Conservation (phyloP, 64 coral and sea anemone species). For the Montipora foliosa region DNA sequence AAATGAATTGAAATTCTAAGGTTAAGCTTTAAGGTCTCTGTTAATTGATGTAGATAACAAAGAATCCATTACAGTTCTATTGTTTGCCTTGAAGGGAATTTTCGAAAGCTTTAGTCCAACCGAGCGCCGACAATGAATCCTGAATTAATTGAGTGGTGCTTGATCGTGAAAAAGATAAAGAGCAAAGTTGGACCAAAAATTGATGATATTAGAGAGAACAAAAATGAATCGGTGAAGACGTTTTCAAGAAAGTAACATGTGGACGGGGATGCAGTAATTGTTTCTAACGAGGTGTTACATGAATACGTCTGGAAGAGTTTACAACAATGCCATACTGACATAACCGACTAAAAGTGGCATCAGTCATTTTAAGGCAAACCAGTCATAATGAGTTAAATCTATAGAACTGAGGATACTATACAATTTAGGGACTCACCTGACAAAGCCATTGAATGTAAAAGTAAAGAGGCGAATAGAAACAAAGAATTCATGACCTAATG, state of each 20-base stretch:
- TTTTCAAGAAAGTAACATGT: neutral
- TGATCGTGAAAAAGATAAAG: neutral
- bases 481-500: neutral
- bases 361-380: neutral
- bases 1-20: neutral
- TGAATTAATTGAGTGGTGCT: neutral
- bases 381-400: too few relatives aligned
- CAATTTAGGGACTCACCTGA: neutral
- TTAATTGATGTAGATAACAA: constrained; percentile 41
- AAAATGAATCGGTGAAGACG: too few relatives aligned
- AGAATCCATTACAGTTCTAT: neutral
- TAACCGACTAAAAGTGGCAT: neutral
- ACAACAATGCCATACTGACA: too few relatives aligned
- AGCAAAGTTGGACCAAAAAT: neutral
- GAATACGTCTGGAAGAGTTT: too few relatives aligned
- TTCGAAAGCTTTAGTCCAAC: too few relatives aligned
- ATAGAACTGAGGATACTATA: too few relatives aligned
- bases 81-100: too few relatives aligned
- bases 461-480: neutral
- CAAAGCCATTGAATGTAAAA: constrained; percentile 14
- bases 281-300: too few relatives aligned
- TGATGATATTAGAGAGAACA: too few relatives aligned
- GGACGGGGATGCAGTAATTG: too few relatives aligned
- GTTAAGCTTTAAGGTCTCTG: constrained; percentile 18
- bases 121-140: neutral